Conservation (phyloP, 2,888 invertebrate genomes). For the Leptopilina drosophilae region DNA sequence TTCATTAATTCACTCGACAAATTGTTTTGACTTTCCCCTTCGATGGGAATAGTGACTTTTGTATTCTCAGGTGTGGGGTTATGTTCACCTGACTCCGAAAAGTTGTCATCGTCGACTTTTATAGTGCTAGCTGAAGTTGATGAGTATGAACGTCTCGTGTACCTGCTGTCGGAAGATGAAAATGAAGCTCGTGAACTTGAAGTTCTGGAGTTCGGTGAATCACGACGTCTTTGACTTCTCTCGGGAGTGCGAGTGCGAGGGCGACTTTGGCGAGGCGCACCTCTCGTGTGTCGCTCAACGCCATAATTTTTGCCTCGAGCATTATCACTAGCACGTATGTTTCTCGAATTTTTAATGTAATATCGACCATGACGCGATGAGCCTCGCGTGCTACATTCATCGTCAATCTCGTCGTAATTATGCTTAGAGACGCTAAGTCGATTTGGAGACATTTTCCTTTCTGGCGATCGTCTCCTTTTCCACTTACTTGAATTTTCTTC, state of each 20-base stretch:
- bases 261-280: conserved; percentile 5
- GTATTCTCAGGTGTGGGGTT: not conserved
- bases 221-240: not conserved
- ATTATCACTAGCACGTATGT: not conserved
- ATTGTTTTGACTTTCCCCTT: not conserved
- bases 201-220: not conserved
- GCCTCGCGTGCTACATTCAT: conserved; percentile 17
- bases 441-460: not conserved
- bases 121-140: not conserved
- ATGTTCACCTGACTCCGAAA: not conserved
- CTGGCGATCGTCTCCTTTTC: not conserved
- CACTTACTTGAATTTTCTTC: not conserved
- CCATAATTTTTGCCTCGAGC: not conserved
- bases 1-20: not conserved
- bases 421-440: not conserved
- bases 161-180: not conserved
- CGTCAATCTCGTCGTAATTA: not conserved
- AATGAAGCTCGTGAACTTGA: not conserved
- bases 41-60: not conserved
- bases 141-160: not conserved
- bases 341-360: not conserved
- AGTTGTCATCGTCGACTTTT: not conserved
- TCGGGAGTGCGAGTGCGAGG: not conserved
- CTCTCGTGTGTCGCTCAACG: not conserved
- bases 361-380: conserved; percentile 26